These are phyloP conservation scores for Papilio xuthus DNA, from an alignment of 1,140 invertebrate genomes.

Conservation along the genomic window DNA sequence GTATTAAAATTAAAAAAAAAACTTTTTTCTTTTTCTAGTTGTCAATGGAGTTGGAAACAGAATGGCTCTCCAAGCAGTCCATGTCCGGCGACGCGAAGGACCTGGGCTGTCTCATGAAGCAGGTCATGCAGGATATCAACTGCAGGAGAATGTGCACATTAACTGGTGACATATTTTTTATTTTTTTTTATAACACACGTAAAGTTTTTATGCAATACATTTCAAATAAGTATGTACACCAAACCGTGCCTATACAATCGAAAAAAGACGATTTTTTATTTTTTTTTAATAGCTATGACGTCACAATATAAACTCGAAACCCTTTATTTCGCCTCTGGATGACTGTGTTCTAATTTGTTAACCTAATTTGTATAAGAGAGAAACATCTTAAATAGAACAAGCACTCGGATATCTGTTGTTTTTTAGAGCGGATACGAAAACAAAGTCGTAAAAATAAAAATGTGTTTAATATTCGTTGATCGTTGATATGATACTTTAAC, in stretches of 20 bases:
- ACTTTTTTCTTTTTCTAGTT: conserved; percentile 74
- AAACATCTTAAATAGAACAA: conserved; percentile 8
- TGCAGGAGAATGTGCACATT: conserved; percentile 84
- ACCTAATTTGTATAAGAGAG: not conserved
- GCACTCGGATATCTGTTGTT: not conserved
- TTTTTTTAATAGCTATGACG: no score
- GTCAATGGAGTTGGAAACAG: conserved; percentile 88
- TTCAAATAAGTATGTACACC: not conserved
- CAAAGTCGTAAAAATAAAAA: conserved; percentile 21
- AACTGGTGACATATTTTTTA: conserved; percentile 61
- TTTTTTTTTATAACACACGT: not conserved
- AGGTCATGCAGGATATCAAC: conserved; percentile 90
- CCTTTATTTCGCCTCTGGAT: not conserved
- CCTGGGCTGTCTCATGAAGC: conserved; percentile 86
- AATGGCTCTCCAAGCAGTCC: conserved; percentile 86
- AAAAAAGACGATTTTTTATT: no score
- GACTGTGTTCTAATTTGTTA: not conserved
- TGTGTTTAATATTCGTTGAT: not conserved
- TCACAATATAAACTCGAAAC: not conserved
- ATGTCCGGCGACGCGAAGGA: conserved; percentile 83
- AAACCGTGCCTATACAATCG: not conserved
- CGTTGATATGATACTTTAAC: not conserved
- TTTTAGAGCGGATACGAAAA: not conserved
- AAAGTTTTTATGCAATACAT: not conserved
- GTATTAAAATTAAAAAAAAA: no score